Percentiles rank a stretch among this genome's conserved stretches.
These are phyloP conservation scores for Eurypyga helias DNA, from an alignment of 2,113 vertebrate genomes.

Conservation along the genomic window DNA sequence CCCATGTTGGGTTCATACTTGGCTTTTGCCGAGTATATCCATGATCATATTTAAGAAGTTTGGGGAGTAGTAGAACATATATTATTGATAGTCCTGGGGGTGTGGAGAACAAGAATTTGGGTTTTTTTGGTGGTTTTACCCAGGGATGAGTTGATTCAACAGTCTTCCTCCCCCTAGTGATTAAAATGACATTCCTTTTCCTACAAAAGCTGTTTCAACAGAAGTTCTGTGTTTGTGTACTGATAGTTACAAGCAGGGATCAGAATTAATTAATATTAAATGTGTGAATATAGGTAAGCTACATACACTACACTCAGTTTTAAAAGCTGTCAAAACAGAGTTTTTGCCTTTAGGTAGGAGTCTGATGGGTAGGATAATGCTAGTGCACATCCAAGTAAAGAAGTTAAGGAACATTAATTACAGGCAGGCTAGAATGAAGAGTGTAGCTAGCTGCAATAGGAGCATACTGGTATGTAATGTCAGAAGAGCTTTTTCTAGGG, in stretches of 20 bases:
- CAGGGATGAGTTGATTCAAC: background rate
- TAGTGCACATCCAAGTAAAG: background rate
- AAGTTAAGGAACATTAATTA: background rate
- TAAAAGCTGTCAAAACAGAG: background rate
- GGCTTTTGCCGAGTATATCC: background rate
- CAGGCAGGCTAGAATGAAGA: background rate
- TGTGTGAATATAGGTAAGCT: background rate
- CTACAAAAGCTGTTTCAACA: background rate
- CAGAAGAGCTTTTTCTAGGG: background rate
- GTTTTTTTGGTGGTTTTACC: background rate
- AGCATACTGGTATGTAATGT: background rate
- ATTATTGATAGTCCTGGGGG: rapidly evolving
- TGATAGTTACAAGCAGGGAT: background rate
- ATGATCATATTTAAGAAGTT: background rate
- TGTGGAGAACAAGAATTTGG: background rate
- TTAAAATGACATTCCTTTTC: background rate
- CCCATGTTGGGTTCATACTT: background rate
- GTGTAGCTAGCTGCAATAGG: background rate
- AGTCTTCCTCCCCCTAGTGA: background rate
- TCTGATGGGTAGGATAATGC: background rate
- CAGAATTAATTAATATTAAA: background rate
- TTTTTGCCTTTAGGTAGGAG: background rate
- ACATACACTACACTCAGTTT: background rate
- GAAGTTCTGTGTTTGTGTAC: background rate
- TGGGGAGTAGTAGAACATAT: background rate